Evolutionary conservation across 1,140 invertebrate genomes (phyloP).

Genomic region (Pseudachorutes palmiensis): DNA sequence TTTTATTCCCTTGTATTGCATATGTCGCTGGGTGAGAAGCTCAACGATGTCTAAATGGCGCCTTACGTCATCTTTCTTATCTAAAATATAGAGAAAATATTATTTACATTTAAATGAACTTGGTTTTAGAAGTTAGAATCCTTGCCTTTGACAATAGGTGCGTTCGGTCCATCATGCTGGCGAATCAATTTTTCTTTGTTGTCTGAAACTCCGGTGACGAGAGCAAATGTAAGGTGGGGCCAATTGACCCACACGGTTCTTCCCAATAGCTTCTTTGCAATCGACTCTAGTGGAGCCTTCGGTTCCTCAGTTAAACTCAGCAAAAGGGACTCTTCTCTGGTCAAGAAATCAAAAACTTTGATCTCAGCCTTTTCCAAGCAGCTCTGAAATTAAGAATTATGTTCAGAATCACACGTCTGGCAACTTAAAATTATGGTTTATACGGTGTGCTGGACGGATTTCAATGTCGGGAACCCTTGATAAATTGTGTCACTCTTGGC

Average conservation of each 20-base stretch:
- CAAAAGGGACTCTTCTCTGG: conserved; percentile 72
- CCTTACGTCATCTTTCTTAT: conserved; percentile 8
- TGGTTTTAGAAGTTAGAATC: not conserved
- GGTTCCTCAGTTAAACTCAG: conserved; percentile 49
- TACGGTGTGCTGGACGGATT: conserved; percentile 68
- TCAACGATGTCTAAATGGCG: not conserved
- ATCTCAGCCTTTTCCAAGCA: conserved; percentile 57
- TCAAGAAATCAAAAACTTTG: conserved; percentile 78
- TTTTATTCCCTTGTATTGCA: conserved; percentile 54
- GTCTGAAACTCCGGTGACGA: conserved; percentile 19
- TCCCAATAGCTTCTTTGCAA: conserved; percentile 56
- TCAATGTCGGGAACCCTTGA: conserved; percentile 84
- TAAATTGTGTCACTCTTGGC: conserved; percentile 63
- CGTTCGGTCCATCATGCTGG: conserved; percentile 4
- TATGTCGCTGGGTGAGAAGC: conserved; percentile 40
- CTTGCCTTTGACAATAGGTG: not conserved
- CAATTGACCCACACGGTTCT: conserved; percentile 70
- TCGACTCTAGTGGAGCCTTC: not conserved
- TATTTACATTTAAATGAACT: not conserved
- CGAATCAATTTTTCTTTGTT: not conserved
- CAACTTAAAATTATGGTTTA: too few relatives aligned
- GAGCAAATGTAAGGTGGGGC: conserved; percentile 63
- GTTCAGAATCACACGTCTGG: too few relatives aligned
- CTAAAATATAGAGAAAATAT: not conserved
- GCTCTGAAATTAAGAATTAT: conserved; percentile 51